Conservation (phyloP, 2,113 vertebrate genomes). For the Poecilia latipinna region DNA sequence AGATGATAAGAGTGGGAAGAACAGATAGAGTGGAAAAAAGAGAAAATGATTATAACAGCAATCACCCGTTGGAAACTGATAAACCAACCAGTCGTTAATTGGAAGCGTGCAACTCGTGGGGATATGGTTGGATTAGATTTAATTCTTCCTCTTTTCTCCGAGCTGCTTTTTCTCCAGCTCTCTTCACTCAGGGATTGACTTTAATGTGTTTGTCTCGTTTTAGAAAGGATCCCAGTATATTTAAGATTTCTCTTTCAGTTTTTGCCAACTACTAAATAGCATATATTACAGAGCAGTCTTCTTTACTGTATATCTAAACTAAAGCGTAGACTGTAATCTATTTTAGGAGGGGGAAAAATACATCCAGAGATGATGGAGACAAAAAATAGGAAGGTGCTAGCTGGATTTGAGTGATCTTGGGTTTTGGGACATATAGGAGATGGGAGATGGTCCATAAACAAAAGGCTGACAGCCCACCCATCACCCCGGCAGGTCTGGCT, state of each 20-base stretch:
- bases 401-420: constrained; percentile 70
- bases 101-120: constrained; percentile 82
- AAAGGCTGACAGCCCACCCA: constrained; percentile 82
- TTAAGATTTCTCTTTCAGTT: constrained; percentile 24
- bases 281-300: not conserved
- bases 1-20: constrained; percentile 75
- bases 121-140: constrained; percentile 73
- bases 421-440: constrained; percentile 69
- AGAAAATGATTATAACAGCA: constrained; percentile 91
- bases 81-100: constrained; percentile 88
- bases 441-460: constrained; percentile 84
- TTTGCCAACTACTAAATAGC: constrained; percentile 26
- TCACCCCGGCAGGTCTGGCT: constrained; percentile 82
- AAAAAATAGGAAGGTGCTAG: constrained; percentile 40
- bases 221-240: constrained; percentile 37
- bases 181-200: constrained; percentile 31
- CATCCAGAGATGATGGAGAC: constrained; percentile 59
- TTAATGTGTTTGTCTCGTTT: constrained; percentile 33
- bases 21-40: constrained; percentile 74
- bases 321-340: constrained; percentile 30
- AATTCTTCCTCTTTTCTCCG: constrained; percentile 50
- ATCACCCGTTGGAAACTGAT: constrained; percentile 87
- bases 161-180: constrained; percentile 35
- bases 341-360: not conserved
- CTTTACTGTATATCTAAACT: constrained; percentile 37